These are phyloP conservation scores for Anseranas semipalmata DNA, from an alignment of 2,113 vertebrate genomes.

Conservation along the genomic window DNA sequence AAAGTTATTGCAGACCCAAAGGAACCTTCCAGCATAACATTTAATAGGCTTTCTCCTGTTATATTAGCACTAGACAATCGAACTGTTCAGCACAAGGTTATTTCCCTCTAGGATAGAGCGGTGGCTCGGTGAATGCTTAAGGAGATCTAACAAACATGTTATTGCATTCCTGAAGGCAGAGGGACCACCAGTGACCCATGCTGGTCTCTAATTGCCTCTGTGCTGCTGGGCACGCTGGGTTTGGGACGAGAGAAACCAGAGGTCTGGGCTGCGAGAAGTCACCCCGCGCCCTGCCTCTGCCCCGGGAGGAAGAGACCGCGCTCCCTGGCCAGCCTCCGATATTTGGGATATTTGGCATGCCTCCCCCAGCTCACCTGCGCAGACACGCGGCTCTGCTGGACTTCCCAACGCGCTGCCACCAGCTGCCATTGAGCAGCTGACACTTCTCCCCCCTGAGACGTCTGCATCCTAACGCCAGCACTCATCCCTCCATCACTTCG, in stretches of 20 bases:
- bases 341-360: neutral
- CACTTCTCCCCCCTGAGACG: neutral
- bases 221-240: neutral
- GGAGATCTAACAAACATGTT: slow-evolving; percentile 55
- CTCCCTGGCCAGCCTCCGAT: neutral
- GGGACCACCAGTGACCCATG: neutral
- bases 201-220: slow-evolving; percentile 44
- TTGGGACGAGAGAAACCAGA: neutral
- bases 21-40: neutral
- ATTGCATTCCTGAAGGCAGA: slow-evolving; percentile 61
- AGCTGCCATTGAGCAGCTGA: slow-evolving; percentile 15
- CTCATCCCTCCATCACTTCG: neutral
- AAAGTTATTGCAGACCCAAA: neutral
- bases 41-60: slow-evolving; percentile 40
- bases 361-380: neutral
- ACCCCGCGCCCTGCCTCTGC: neutral
- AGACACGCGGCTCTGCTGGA: neutral
- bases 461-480: neutral
- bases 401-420: fast-evolving
- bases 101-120: slow-evolving; percentile 6
- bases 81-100: slow-evolving; percentile 12
- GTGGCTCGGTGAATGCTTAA: neutral
- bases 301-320: neutral
- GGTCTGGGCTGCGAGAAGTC: neutral
- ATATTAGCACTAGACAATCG: slow-evolving; percentile 33